phyloP scores from a whole-genome alignment of 2,797 vertebrate genomes.

The Anisognathus igniventris region DNA sequence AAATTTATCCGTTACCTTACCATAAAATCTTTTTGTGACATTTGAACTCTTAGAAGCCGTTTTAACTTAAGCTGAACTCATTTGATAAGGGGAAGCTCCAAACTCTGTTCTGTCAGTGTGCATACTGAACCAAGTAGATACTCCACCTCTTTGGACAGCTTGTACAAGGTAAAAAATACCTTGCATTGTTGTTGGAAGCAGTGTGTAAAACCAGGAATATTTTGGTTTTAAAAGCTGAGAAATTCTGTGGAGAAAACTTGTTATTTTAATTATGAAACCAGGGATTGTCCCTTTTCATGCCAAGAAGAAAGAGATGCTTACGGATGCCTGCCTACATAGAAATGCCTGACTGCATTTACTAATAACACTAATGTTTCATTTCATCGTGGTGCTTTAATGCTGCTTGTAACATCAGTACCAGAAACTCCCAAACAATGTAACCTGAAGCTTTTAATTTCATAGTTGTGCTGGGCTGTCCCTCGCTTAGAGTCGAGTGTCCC shows the following conservation, averaged over 20 bases:
- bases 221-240: constrained; percentile 24
- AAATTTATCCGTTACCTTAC: not conserved
- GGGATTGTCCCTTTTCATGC: not conserved
- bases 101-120: not conserved
- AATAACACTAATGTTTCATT: constrained; percentile 49
- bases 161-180: not conserved
- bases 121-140: not conserved
- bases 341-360: not conserved
- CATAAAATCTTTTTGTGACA: not conserved
- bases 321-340: not conserved
- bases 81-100: not conserved
- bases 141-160: not conserved
- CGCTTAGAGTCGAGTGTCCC: not conserved
- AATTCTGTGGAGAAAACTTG: not conserved
- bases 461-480: not conserved
- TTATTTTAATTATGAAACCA: not conserved
- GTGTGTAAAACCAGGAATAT: not conserved
- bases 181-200: not conserved
- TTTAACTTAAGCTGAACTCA: not conserved
- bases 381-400: constrained; percentile 30
- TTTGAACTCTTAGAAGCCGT: not conserved
- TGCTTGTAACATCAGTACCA: constrained; percentile 5
- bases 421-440: not conserved
- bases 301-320: not conserved
- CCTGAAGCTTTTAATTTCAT: not conserved